Percentiles rank a stretch among this genome's conserved stretches.
These are phyloP conservation scores for Sarcophaga bullata DNA, from an alignment of 1,140 invertebrate genomes.

Conservation along the genomic window DNA sequence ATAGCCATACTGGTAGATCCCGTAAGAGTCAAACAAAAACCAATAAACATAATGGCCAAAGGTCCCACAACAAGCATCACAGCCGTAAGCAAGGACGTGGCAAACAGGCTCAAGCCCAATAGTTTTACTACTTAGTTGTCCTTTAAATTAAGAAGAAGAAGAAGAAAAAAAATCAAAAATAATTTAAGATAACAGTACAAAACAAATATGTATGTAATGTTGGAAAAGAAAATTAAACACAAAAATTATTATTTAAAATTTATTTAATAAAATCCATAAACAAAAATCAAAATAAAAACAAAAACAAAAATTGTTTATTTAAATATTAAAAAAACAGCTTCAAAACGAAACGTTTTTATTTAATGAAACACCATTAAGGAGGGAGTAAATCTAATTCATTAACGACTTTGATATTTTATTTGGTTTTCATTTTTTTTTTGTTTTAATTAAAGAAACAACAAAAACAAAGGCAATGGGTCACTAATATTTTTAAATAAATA, in stretches of 20 bases:
- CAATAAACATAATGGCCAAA: slow-evolving; percentile 12
- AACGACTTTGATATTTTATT: no score
- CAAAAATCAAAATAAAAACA: not conserved
- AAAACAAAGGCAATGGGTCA: no score
- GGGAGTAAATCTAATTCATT: no score
- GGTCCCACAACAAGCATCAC: slow-evolving; percentile 20
- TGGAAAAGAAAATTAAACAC: not conserved
- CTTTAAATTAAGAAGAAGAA: no score
- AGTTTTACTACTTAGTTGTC: not conserved
- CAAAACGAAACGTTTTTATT: no score
- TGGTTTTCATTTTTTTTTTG: no score
- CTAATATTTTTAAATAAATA: no score
- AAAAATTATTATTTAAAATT: slow-evolving; percentile 25
- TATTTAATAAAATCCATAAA: not conserved
- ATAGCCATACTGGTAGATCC: not conserved
- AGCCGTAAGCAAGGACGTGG: slow-evolving; percentile 36
- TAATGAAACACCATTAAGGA: no score
- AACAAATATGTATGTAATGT: not conserved
- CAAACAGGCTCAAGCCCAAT: slow-evolving; percentile 3
- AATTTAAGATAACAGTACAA: not conserved
- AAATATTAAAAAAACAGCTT: no score
- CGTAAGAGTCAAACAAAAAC: no score
- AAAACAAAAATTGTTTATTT: not conserved
- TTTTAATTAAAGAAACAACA: no score
- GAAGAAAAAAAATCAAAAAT: no score